Conservation (phyloP, 2,113 vertebrate genomes). For the Myrmecobius fasciatus region DNA sequence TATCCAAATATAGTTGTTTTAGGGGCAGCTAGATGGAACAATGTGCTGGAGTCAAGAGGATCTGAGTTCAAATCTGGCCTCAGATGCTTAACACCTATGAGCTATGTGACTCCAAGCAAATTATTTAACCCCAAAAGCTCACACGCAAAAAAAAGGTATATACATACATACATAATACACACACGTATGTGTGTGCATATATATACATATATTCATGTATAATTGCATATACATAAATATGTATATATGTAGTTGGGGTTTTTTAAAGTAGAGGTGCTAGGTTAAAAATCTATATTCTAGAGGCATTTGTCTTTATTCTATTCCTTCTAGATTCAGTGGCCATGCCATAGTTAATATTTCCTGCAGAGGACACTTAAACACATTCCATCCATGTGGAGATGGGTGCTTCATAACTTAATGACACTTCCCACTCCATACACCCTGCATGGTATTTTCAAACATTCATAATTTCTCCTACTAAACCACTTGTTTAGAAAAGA, state of each 20-base stretch:
- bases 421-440: slow-evolving; percentile 41
- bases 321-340: background rate
- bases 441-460: slow-evolving; percentile 64
- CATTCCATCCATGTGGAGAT: slow-evolving; percentile 31
- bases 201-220: no score
- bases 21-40: no score
- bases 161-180: no score
- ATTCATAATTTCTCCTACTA: slow-evolving; percentile 63
- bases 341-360: slow-evolving; percentile 20
- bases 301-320: background rate
- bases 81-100: no score
- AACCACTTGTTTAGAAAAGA: slow-evolving; percentile 71
- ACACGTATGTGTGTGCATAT: no score
- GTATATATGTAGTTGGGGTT: background rate
- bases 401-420: slow-evolving; percentile 45
- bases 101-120: no score
- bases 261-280: background rate
- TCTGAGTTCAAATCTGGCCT: no score
- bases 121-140: no score
- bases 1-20: background rate
- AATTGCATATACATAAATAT: no score
- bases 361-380: slow-evolving; percentile 26
- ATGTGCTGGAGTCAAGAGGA: no score
- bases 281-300: background rate
- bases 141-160: no score